Base-by-base conservation (phyloP, 2,113 vertebrate genomes). In the Alaudala cheleensis region DNA sequence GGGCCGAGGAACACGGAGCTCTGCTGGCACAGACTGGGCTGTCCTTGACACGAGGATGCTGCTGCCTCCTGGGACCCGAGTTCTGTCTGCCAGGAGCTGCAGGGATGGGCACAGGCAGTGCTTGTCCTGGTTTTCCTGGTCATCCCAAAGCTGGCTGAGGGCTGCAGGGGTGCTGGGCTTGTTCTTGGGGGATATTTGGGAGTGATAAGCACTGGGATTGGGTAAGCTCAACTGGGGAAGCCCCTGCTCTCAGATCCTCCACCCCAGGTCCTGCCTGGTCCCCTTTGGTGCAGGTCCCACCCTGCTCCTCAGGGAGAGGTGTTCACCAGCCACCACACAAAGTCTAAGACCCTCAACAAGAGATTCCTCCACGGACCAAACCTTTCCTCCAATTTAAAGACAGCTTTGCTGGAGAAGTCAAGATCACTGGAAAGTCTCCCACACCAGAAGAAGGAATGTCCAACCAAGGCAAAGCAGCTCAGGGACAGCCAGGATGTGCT, bases 31-130 rank as follows among this genome's bases (percentile, higher is more conserved):
- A 20, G 86, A 4, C 58, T 72, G 45, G 91, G 93, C 84, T 0
- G 79, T 85, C 93, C 94, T 97, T 93, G 95, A 85, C 73, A 70
- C 0, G 7, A 79, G 84, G 87, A 88, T 87, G 87, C 62, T 85
- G 37, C 50, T 85, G 53, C 89, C 93, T 87, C 91, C 78, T 26
- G 89, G 84, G 93, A 90, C 66, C 58, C 0, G 0, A 47, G 37
- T 31, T 39, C 53, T 60, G 81, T 6, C 81, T 93, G 90, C 62
- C 79, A 81, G 90, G 70, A 91, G 74, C 88, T 80, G 90, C 6
- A 20, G 88, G 74, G 49, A 29, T 0, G 23, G 90, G 72, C 33
- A 14, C 39, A 66, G 81, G 42, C 20, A 8, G 56, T 21, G 66
- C 76, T 77, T 13, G 14, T 6, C 67, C 50, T 39, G 86, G 9